Percentiles rank a stretch among this genome's conserved stretches.
phyloP scores from a whole-genome alignment of 1,140 invertebrate species.

The Campoletis sonorensis region DNA sequence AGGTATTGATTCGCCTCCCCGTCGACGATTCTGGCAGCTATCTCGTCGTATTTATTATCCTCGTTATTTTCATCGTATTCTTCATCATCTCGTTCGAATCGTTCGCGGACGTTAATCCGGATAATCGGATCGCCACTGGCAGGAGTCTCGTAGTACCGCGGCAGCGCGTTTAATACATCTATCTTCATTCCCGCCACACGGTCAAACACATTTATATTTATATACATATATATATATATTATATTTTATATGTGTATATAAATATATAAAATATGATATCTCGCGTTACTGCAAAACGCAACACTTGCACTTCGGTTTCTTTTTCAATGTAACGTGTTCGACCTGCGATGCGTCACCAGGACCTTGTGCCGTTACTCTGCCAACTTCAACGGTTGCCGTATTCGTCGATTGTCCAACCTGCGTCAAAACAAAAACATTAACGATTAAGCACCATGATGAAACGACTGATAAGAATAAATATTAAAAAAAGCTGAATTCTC shows the following conservation, averaged over 20 bases:
- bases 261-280: constrained; percentile 16
- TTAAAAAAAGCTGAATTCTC: too few relatives aligned
- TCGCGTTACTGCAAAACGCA: constrained; percentile 89
- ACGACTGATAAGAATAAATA: not conserved
- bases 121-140: not conserved
- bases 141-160: constrained; percentile 20
- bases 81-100: too few relatives aligned
- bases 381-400: constrained; percentile 83
- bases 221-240: constrained; percentile 3
- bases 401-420: constrained; percentile 67
- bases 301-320: constrained; percentile 93
- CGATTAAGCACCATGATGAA: not conserved
- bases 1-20: too few relatives aligned
- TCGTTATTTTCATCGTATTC: too few relatives aligned
- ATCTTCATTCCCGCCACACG: constrained; percentile 2
- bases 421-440: constrained; percentile 20
- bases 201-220: constrained; percentile 5
- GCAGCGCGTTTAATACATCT: constrained; percentile 5
- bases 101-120: too few relatives aligned
- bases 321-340: constrained; percentile 91
- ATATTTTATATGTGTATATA: constrained; percentile 7
- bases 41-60: too few relatives aligned
- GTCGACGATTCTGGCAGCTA: too few relatives aligned
- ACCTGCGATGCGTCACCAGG: constrained; percentile 86
- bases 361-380: constrained; percentile 82